Conservation (phyloP, 1,140 invertebrate species). For the Stenopsyche tienmushanensis region DNA sequence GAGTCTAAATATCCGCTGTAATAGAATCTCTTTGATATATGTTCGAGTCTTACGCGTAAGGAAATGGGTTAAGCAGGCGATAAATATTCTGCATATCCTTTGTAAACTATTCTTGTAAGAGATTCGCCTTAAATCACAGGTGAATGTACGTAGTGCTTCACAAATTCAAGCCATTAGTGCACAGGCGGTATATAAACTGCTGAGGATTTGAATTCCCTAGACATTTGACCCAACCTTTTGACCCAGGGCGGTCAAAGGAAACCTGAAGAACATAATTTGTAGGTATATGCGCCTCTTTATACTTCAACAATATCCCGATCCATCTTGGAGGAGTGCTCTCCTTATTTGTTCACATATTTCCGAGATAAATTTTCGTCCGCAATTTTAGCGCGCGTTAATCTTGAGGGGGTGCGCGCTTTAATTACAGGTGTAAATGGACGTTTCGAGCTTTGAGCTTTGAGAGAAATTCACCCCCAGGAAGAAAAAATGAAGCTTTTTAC, state of each 20-base stretch:
- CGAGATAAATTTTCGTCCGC: too few species aligned
- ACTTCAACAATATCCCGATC: not conserved
- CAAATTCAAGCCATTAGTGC: slow-evolving; percentile 27
- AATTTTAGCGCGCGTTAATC: too few species aligned
- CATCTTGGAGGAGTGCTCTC: not conserved
- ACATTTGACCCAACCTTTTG: slow-evolving; percentile 32
- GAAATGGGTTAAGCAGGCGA: slow-evolving; percentile 27
- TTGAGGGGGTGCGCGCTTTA: too few species aligned
- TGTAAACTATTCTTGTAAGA: slow-evolving; percentile 30
- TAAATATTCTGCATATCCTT: slow-evolving; percentile 31
- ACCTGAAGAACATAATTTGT: slow-evolving; percentile 29
- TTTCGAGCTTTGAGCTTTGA: too few species aligned
- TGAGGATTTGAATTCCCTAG: slow-evolving; percentile 25
- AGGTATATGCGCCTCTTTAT: not conserved
- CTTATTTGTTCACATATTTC: too few species aligned
- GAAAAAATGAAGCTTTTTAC: too few species aligned
- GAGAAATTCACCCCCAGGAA: too few species aligned
- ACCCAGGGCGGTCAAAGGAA: slow-evolving; percentile 22
- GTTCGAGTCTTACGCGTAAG: not conserved
- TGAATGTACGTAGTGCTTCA: slow-evolving; percentile 24
- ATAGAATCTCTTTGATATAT: too few species aligned
- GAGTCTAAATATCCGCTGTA: too few species aligned
- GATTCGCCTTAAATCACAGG: slow-evolving; percentile 31
- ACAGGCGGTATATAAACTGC: slow-evolving; percentile 23
- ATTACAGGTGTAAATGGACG: too few species aligned